These are phyloP conservation scores for Cheilosia impressa DNA, from an alignment of 2,888 invertebrate genomes.

Conservation along the genomic window DNA sequence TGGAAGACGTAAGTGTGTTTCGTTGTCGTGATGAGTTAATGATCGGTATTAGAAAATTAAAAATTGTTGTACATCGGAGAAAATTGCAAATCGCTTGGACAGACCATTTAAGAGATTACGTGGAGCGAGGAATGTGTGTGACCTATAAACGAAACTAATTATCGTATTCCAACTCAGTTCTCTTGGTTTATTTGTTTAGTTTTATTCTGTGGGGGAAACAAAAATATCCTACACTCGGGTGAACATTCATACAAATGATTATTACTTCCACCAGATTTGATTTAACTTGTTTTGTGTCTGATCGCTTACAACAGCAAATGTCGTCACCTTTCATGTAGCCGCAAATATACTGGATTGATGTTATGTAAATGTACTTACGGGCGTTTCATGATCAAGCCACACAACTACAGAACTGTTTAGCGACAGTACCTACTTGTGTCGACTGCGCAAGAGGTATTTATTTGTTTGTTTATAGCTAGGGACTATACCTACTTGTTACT, in stretches of 20 bases:
- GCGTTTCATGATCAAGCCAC: neutral
- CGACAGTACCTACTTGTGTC: no score
- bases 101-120: neutral
- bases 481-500: no score
- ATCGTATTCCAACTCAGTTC: neutral
- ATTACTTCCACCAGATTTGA: no score
- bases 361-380: neutral
- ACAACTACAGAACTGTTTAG: no score
- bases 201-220: neutral
- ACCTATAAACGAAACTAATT: slow-evolving; percentile 31
- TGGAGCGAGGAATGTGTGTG: slow-evolving; percentile 1
- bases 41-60: slow-evolving; percentile 1
- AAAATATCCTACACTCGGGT: neutral
- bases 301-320: neutral
- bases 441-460: no score
- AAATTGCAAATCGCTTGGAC: neutral
- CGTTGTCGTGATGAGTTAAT: neutral
- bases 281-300: neutral
- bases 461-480: no score
- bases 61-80: neutral
- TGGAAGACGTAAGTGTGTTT: slow-evolving; percentile 30
- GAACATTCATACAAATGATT: neutral
- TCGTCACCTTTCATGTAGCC: slow-evolving; percentile 7
- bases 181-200: neutral
- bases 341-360: neutral